Conservation (phyloP, 2,797 vertebrate species). For the Echiichthys vipera region DNA sequence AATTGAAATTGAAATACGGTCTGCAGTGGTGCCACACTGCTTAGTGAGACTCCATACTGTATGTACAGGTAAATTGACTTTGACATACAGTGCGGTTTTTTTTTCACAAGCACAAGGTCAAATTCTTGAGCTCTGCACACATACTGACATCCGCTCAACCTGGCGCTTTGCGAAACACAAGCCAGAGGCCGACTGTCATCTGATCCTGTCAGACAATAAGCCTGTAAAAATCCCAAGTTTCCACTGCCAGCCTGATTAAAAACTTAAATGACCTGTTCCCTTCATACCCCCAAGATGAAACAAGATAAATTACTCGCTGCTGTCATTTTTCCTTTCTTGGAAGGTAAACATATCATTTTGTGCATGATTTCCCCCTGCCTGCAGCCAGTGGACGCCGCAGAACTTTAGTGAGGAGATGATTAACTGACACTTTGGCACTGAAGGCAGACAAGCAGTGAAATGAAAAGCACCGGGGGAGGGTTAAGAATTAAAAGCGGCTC, state of each 20-base stretch:
- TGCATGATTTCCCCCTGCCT: conserved; percentile 61
- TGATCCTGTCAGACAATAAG: conserved; percentile 56
- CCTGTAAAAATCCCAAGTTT: conserved; percentile 54
- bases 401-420: conserved; percentile 31
- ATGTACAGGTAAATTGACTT: conserved; percentile 23
- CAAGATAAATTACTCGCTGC: conserved; percentile 51
- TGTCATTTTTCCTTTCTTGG: conserved; percentile 54
- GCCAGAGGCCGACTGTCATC: conserved; percentile 53
- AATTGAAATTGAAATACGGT: too few relatives aligned
- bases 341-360: conserved; percentile 64
- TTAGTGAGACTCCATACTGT: too few relatives aligned
- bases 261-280: conserved; percentile 34
- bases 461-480: not conserved
- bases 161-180: conserved; percentile 26
- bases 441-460: conserved; percentile 11
- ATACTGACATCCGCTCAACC: conserved; percentile 57
- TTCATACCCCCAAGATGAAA: conserved; percentile 55
- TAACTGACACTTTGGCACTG: conserved; percentile 38
- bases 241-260: conserved; percentile 64
- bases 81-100: conserved; percentile 31
- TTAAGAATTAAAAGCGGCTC: not conserved
- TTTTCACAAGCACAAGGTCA: conserved; percentile 49
- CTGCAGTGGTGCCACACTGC: too few relatives aligned
- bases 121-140: conserved; percentile 64
- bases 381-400: conserved; percentile 41